phyloP scores from a whole-genome alignment of 2,797 vertebrate species.

The Tokudaia tokunoshimensis region DNA sequence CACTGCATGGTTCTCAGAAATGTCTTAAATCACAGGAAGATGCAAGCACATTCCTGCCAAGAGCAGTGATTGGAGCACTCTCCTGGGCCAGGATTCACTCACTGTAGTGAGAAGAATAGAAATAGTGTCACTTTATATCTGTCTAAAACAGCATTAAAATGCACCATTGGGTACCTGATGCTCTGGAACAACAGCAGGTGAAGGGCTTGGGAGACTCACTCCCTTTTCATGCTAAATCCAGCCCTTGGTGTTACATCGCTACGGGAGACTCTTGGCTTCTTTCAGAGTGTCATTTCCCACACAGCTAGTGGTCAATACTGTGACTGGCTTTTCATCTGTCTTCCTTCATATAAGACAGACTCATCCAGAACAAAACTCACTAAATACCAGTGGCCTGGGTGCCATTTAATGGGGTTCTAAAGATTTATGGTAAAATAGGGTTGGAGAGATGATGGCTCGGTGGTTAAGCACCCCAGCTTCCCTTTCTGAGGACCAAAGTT shows the following conservation, averaged over 20 bases:
- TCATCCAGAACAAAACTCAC: neutral
- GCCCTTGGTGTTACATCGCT: neutral
- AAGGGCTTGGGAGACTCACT: neutral
- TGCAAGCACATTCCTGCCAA: neutral
- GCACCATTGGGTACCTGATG: neutral
- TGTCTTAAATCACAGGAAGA: neutral
- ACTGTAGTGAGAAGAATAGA: slow-evolving; percentile 20
- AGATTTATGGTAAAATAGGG: neutral
- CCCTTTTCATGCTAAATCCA: neutral
- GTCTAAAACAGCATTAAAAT: slow-evolving; percentile 35
- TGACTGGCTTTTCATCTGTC: neutral
- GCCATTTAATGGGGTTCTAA: neutral
- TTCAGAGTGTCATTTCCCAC: neutral
- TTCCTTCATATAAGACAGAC: slow-evolving; percentile 9
- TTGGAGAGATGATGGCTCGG: neutral
- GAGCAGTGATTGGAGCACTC: neutral
- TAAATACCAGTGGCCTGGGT: neutral
- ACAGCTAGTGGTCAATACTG: neutral
- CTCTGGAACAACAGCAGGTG: slow-evolving; percentile 10
- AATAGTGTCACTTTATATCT: neutral
- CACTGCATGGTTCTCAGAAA: neutral
- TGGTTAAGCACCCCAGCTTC: neutral
- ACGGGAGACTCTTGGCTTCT: neutral
- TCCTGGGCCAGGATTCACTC: slow-evolving; percentile 15
- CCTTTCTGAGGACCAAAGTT: neutral